phyloP scores from a whole-genome alignment of 2,888 invertebrate species.

The Caenorhabditis sp. region DNA sequence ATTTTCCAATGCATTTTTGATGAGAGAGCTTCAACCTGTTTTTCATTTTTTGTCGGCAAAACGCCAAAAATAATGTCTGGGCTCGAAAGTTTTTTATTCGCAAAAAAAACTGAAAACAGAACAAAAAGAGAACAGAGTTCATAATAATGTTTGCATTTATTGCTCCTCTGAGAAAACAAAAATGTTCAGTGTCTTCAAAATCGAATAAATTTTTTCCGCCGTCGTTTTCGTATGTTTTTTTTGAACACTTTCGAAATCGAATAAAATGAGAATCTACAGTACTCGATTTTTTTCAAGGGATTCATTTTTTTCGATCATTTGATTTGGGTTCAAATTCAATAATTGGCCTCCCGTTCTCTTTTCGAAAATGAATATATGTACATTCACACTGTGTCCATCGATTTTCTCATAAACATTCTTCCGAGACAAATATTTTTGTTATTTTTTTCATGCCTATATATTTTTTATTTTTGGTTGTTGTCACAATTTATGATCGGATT shows the following conservation, averaged over 20 bases:
- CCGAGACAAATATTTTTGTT: not conserved
- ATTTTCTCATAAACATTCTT: conserved; percentile 1
- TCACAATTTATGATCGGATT: conserved; percentile 21
- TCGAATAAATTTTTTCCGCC: not conserved
- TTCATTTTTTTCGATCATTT: too few species aligned
- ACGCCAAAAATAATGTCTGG: too few species aligned
- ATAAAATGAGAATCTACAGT: not conserved
- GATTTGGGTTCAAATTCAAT: too few species aligned
- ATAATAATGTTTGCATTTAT: not conserved
- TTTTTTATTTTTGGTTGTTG: not conserved
- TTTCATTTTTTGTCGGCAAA: not conserved
- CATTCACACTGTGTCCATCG: not conserved
- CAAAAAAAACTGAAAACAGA: too few species aligned
- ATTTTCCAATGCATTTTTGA: not conserved
- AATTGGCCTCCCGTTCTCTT: too few species aligned
- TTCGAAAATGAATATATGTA: not conserved
- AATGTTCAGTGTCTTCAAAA: not conserved
- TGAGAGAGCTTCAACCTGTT: not conserved
- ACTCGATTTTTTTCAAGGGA: not conserved
- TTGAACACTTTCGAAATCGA: not conserved
- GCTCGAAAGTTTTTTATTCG: too few species aligned
- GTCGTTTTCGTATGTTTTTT: not conserved
- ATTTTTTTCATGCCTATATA: not conserved
- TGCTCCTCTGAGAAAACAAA: not conserved
- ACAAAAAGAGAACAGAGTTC: not conserved